A percentile compares a stretch with the other conserved stretches of the same genome.
These are phyloP conservation scores for Zapornia atra DNA, from an alignment of 2,113 vertebrate species.

Conservation along the genomic window DNA sequence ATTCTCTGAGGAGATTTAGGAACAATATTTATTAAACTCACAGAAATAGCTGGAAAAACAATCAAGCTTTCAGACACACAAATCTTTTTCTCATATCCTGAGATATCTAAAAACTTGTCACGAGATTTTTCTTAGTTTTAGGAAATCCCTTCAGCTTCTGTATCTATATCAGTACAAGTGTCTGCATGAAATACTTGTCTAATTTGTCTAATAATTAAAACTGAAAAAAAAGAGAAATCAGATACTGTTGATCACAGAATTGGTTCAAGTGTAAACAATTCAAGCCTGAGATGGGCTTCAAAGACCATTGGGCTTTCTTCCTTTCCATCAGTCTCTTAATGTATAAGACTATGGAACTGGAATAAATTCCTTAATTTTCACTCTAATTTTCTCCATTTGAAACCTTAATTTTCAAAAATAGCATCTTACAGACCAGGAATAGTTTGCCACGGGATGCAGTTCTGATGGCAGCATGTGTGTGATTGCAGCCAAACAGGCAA, in stretches of 20 bases:
- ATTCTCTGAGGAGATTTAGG: neutral
- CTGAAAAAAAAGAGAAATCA: neutral
- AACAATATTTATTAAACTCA: neutral
- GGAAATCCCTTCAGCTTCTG: neutral
- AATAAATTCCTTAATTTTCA: neutral
- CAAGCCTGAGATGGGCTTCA: neutral
- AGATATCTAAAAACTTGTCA: neutral
- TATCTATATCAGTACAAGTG: neutral
- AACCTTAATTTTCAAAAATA: neutral
- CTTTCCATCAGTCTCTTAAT: neutral
- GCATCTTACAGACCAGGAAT: neutral
- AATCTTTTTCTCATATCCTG: neutral
- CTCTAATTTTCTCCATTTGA: neutral
- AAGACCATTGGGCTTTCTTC: neutral
- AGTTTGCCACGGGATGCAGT: neutral
- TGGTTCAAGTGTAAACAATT: neutral
- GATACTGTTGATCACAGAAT: neutral
- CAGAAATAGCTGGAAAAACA: neutral
- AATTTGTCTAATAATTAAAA: neutral
- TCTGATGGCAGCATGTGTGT: neutral
- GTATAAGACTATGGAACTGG: neutral
- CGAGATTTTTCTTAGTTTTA: neutral
- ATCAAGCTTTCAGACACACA: neutral
- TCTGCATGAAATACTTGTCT: neutral
- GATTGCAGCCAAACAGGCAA: neutral